Percentiles rank a stretch among this genome's conserved stretches.
These are phyloP conservation scores for Epinephelus malabaricus DNA, from an alignment of 2,797 vertebrate species.

Conservation along the genomic window DNA sequence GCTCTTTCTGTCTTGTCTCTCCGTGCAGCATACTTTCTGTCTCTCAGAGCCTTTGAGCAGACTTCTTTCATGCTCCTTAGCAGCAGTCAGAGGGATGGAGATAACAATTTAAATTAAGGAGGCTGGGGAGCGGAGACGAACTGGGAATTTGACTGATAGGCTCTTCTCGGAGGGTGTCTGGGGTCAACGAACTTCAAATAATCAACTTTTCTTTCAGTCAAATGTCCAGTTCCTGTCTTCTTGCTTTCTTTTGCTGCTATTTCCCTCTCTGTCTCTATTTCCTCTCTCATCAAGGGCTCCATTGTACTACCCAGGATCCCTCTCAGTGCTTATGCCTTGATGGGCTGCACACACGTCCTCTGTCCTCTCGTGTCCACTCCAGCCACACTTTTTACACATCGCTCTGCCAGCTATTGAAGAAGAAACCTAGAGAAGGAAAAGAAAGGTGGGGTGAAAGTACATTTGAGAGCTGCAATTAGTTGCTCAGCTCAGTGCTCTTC, in stretches of 20 bases:
- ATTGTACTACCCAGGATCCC: slow-evolving; percentile 30
- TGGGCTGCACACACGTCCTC: slow-evolving; percentile 14
- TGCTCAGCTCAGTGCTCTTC: slow-evolving; percentile 4
- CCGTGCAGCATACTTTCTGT: slow-evolving; percentile 31
- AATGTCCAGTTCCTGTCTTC: slow-evolving; percentile 39
- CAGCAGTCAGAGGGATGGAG: slow-evolving; percentile 59
- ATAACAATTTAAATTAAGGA: slow-evolving; percentile 72
- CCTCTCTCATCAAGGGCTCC: slow-evolving; percentile 22
- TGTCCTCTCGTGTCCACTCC: slow-evolving; percentile 15
- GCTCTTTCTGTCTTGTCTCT: slow-evolving; percentile 50
- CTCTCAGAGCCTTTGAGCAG: slow-evolving; percentile 58
- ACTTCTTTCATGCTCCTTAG: slow-evolving; percentile 68
- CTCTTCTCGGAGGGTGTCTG: slow-evolving; percentile 48
- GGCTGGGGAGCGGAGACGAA: slow-evolving; percentile 55
- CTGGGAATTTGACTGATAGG: slow-evolving; percentile 62
- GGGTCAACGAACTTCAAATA: slow-evolving; percentile 63
- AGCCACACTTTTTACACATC: slow-evolving; percentile 21
- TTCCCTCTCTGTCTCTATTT: slow-evolving; percentile 13
- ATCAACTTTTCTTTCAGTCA: slow-evolving; percentile 57
- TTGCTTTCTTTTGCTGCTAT: slow-evolving; percentile 5
- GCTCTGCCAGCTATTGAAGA: slow-evolving; percentile 8
- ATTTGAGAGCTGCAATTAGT: slow-evolving; percentile 50
- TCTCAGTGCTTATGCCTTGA: slow-evolving; percentile 26
- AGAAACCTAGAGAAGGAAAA: background rate
- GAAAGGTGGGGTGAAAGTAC: slow-evolving; percentile 16